Percentiles rank a stretch among this genome's conserved stretches.
These are phyloP conservation scores for Nestor notabilis DNA, from an alignment of 2,113 vertebrate genomes.

Conservation along the genomic window DNA sequence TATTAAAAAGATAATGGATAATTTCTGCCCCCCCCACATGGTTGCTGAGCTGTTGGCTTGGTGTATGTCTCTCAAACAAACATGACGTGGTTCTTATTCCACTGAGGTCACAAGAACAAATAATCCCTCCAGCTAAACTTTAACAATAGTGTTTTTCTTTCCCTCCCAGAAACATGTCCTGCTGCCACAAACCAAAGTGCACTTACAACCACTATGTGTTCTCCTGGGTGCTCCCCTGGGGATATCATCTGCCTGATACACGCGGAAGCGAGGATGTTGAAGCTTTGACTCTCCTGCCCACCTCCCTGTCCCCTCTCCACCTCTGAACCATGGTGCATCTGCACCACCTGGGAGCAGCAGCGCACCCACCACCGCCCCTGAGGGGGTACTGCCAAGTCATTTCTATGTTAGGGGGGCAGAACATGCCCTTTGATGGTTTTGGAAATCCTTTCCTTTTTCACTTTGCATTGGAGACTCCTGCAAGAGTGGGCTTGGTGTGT, in stretches of 20 bases:
- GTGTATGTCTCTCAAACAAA: not conserved
- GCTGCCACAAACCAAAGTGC: not conserved
- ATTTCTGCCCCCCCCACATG: not conserved
- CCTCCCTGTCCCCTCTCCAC: rapidly evolving
- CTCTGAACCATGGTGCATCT: not conserved
- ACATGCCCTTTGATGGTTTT: rapidly evolving
- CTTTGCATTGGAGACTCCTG: rapidly evolving
- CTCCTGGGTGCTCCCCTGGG: not conserved
- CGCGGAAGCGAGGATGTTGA: rapidly evolving
- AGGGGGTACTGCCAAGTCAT: rapidly evolving
- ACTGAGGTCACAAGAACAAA: not conserved
- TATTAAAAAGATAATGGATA: not conserved
- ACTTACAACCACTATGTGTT: not conserved
- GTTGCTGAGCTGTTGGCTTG: not conserved
- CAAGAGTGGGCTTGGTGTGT: not conserved
- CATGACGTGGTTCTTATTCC: not conserved
- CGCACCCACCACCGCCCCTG: rapidly evolving
- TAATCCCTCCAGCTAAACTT: not conserved
- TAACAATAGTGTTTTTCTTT: not conserved
- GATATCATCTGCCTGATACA: not conserved
- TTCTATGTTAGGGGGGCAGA: not conserved
- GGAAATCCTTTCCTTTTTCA: not conserved
- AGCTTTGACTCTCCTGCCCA: not conserved
- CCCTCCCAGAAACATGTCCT: not conserved
- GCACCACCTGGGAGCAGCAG: not conserved